Percentiles rank a stretch among this genome's conserved stretches.
Evolutionary conservation across 2,797 vertebrate species (phyloP).

Genomic region (Luscinia luscinia): DNA sequence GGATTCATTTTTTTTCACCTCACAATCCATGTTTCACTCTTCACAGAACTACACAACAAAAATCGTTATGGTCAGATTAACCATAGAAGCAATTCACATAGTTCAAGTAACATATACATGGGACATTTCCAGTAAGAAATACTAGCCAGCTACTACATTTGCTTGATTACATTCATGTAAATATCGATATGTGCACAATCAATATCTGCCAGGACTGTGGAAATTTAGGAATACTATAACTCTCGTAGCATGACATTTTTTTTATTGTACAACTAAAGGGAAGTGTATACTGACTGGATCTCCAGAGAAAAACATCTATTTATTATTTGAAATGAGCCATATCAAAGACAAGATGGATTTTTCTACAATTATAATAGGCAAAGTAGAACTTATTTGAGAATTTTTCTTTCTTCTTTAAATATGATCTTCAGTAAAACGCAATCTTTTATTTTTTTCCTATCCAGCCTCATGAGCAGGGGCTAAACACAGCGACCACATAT

Average conservation of each 20-base stretch:
- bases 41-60: neutral
- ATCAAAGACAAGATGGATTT: slow-evolving; percentile 8
- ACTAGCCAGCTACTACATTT: neutral
- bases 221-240: neutral
- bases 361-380: neutral
- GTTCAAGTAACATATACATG: neutral
- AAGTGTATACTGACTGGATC: neutral
- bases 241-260: neutral
- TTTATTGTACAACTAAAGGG: neutral
- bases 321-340: slow-evolving; percentile 39
- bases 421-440: neutral
- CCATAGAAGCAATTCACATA: neutral
- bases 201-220: slow-evolving; percentile 8
- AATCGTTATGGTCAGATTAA: neutral
- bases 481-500: neutral
- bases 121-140: neutral
- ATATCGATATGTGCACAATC: neutral
- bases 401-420: neutral
- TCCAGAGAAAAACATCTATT: slow-evolving; percentile 8
- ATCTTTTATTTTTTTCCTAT: neutral
- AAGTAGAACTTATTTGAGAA: neutral
- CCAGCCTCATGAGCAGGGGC: neutral
- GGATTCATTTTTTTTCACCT: neutral
- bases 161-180: neutral
- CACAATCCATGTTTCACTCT: neutral